Base-by-base conservation (phyloP, 2,888 invertebrate genomes). In the Bellardia bayeri region DNA sequence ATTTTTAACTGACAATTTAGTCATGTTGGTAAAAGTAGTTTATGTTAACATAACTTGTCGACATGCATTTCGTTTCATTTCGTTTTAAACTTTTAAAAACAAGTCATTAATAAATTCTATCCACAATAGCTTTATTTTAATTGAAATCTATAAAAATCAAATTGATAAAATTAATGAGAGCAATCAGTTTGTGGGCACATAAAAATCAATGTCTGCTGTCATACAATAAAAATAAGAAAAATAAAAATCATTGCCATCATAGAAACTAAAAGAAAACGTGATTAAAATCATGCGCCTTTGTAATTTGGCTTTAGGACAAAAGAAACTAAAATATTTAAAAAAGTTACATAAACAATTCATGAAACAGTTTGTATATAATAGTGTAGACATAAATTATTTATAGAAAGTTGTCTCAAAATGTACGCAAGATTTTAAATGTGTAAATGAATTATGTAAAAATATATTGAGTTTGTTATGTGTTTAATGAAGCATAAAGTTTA, bases 1-100 rank as follows among this genome's bases (percentile, higher is more conserved):
- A 23, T 23, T 23, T 23, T 23, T 40, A 14, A 68, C 69, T 64
- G 14, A 64, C 40, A 45, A 78, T 64, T 49, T 23, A 69, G 37
- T 23, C 37, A 71, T 69, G 33, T 37, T 69, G 56, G 71, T 72
- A 85, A 85, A 81, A 76, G 75, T 54, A 85, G 75, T 82, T 82
- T 49, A 16, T 74, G 30, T 45, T 13, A 23, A 58, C 5, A 8
- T 30, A 79, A 51, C 49, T 49, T 84, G 68, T 66, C 49, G 45
- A 75, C 45, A 68, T 45, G 16, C n/a, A 58, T 69, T 79, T 64
- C 16, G 16, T 61, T 37, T 45, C 45, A 13, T 9, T 45, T 3
- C 45, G 42, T 42, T 30, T 30, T 1, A 49, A 42, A 8, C 3
- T 37, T 54, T 14, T 6, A 30, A 72, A 72, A 72, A 72, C 42